Percentiles rank a stretch among this genome's conserved stretches.
These are phyloP conservation scores for Holacanthella duospinosa DNA, from an alignment of 2,888 invertebrate species.

Conservation along the genomic window DNA sequence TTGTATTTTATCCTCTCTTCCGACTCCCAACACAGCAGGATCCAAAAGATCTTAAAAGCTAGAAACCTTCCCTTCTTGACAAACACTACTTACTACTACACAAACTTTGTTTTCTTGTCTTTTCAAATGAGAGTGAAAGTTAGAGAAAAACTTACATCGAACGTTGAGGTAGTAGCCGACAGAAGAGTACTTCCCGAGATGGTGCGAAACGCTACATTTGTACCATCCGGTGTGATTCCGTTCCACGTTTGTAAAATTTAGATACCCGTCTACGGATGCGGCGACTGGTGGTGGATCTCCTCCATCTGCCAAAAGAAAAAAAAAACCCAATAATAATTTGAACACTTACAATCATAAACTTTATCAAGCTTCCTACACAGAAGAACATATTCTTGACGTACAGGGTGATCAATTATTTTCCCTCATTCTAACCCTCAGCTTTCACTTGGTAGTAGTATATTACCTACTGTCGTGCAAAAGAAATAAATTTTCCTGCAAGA, in stretches of 20 bases:
- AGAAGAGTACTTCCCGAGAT: slow-evolving; percentile 72
- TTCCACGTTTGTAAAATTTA: slow-evolving; percentile 70
- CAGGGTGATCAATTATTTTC: too few relatives aligned
- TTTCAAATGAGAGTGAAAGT: slow-evolving; percentile 6
- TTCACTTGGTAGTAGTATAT: too few relatives aligned
- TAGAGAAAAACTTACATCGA: slow-evolving; percentile 59
- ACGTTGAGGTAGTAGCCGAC: slow-evolving; percentile 85
- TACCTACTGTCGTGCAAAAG: too few relatives aligned
- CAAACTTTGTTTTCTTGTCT: neutral
- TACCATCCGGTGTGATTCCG: slow-evolving; percentile 84
- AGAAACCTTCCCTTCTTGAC: neutral
- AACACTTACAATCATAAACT: neutral
- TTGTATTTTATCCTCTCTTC: neutral
- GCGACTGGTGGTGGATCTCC: slow-evolving; percentile 45
- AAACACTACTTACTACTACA: neutral
- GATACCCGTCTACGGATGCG: slow-evolving; percentile 64
- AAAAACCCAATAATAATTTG: slow-evolving; percentile 9
- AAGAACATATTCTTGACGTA: too few relatives aligned
- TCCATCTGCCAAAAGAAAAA: slow-evolving; percentile 33
- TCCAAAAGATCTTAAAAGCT: neutral
- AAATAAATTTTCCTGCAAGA: too few relatives aligned
- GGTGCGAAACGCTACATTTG: slow-evolving; percentile 71
- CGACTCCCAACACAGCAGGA: neutral
- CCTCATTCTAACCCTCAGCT: too few relatives aligned
- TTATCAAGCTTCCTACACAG: too few relatives aligned